phyloP scores from a whole-genome alignment of 2,888 invertebrate genomes.

The Eretmocerus hayati region DNA sequence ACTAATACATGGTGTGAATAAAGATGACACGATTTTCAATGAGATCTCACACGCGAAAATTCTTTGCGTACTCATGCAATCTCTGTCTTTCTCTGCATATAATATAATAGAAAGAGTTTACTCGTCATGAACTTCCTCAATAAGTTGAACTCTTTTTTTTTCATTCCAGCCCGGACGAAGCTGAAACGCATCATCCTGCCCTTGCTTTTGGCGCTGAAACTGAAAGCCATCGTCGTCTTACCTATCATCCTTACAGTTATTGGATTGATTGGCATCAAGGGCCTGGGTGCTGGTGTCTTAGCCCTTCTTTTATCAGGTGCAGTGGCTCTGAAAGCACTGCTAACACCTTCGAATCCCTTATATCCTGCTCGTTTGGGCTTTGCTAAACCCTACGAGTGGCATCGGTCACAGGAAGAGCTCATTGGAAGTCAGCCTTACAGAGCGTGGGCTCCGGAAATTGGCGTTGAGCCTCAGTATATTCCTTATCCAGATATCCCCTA shows the following conservation, averaged over 20 bases:
- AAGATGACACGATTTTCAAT: too few species aligned
- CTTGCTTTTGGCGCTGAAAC: constrained; percentile 55
- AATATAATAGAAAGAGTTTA: too few species aligned
- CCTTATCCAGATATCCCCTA: constrained; percentile 33
- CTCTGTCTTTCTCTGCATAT: too few species aligned
- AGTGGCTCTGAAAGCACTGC: constrained; percentile 38
- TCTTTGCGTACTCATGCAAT: too few species aligned
- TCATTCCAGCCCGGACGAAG: constrained; percentile 50
- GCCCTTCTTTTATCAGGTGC: constrained; percentile 56
- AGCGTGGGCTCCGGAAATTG: constrained; percentile 40
- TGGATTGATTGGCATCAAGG: constrained; percentile 60
- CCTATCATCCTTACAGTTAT: constrained; percentile 56
- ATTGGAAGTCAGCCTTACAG: constrained; percentile 39
- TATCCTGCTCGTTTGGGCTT: constrained; percentile 39
- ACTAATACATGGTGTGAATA: too few species aligned
- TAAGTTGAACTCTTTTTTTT: too few species aligned
- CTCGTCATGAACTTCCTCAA: too few species aligned
- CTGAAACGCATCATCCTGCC: constrained; percentile 58
- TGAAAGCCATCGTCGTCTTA: constrained; percentile 57
- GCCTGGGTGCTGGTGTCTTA: constrained; percentile 56
- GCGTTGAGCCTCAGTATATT: constrained; percentile 32
- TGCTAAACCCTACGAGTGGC: constrained; percentile 43
- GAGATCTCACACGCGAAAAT: too few species aligned
- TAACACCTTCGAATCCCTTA: constrained; percentile 35
- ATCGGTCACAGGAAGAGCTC: constrained; percentile 37